Evolutionary conservation across 2,888 invertebrate genomes (phyloP).

Genomic region (Mechanitis messenoides): DNA sequence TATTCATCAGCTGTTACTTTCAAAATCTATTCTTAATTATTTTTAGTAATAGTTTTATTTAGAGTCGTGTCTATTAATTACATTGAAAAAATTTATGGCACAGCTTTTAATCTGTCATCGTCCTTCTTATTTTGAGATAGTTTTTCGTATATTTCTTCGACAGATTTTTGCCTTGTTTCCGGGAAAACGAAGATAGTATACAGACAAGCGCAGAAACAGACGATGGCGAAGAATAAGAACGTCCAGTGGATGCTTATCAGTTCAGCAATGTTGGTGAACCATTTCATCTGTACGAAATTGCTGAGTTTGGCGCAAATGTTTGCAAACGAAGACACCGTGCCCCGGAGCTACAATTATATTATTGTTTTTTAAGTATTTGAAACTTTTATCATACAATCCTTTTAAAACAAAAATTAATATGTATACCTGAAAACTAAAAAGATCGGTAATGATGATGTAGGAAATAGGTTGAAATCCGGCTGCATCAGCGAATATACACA

Average conservation of each 20-base stretch:
- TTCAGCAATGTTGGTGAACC: slow-evolving; percentile 60
- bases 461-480: slow-evolving; percentile 70
- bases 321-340: slow-evolving; percentile 64
- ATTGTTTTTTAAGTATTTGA: too few species aligned
- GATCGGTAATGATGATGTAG: slow-evolving; percentile 66
- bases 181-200: slow-evolving; percentile 59
- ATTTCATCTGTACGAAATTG: slow-evolving; percentile 68
- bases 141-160: slow-evolving; percentile 63
- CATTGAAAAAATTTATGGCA: slow-evolving; percentile 23
- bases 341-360: slow-evolving; percentile 52
- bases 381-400: neutral
- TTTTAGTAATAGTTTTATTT: neutral
- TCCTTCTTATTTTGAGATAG: slow-evolving; percentile 44
- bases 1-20: too few species aligned
- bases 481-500: slow-evolving; percentile 66
- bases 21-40: too few species aligned
- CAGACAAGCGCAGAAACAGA: slow-evolving; percentile 55
- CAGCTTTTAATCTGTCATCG: slow-evolving; percentile 33
- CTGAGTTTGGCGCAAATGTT: slow-evolving; percentile 66
- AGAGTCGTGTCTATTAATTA: neutral
- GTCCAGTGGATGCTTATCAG: slow-evolving; percentile 66
- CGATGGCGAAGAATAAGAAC: slow-evolving; percentile 57
- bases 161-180: slow-evolving; percentile 58
- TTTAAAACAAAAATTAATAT: neutral
- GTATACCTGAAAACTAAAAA: slow-evolving; percentile 62